These are phyloP conservation scores for Acromyrmex heyeri DNA, from an alignment of 1,140 invertebrate genomes.

Conservation along the genomic window DNA sequence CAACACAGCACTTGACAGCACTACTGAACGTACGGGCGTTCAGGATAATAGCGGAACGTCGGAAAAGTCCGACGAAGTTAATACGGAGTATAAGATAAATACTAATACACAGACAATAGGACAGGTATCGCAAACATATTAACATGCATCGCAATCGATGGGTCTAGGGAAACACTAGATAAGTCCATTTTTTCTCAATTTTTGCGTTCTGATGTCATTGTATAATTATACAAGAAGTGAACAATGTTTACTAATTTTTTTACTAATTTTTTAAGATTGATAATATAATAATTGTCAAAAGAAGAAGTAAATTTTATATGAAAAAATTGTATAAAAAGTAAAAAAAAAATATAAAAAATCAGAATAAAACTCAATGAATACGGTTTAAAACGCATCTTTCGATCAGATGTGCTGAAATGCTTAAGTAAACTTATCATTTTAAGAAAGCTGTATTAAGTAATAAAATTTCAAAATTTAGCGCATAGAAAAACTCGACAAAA, in stretches of 20 bases:
- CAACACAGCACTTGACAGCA: conserved; percentile 41
- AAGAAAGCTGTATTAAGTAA: neutral
- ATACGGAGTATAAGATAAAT: conserved; percentile 64
- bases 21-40: conserved; percentile 40
- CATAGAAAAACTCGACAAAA: neutral
- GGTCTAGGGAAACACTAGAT: neutral
- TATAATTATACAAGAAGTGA: neutral
- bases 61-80: conserved; percentile 63
- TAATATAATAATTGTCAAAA: neutral
- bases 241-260: neutral
- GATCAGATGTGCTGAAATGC: neutral
- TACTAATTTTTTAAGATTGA: neutral
- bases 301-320: neutral
- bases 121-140: conserved; percentile 76
- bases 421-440: conserved; percentile 1
- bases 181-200: neutral
- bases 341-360: neutral
- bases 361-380: neutral
- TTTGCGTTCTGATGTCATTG: neutral
- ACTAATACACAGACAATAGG: conserved; percentile 71
- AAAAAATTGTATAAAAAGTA: conserved; percentile 2
- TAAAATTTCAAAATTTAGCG: neutral
- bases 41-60: conserved; percentile 33
- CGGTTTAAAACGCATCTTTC: neutral
- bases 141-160: conserved; percentile 67